Evolutionary conservation across 2,888 invertebrate genomes (phyloP), one percentile per base, ranked within the genome.

Genomic region (Yponomeuta cagnagella): DNA sequence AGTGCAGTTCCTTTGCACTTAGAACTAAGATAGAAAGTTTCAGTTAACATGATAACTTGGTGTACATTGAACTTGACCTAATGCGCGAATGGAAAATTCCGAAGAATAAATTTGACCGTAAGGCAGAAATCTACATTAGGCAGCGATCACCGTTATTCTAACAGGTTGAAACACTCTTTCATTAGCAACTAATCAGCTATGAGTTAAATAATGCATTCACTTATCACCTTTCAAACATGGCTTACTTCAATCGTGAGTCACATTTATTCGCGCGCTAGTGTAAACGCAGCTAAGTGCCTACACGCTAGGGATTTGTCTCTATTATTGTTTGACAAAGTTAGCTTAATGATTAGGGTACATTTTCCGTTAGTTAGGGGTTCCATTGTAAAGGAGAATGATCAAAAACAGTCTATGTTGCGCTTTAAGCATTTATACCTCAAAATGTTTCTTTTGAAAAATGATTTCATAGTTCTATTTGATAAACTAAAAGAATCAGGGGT

Each of bases 121-220:
- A 58, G 52, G 15, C 52, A 58, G 12, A 58, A 58, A 58, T 58
- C 30, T 23, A 64, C 30, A 64, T 64, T 37, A 33, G 37, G 43
- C 37, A 37, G 67, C 2, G 15, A 79, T 76, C 76, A 79, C 84
- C 82, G 83, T 85, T 84, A 83, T 75, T 75, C 79, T 78, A 76
- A 74, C 75, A 80, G 78, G 52, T 82, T 80, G 78, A 80, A 80
- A 78, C 77, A 77, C 77, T 75, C 74, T 74, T 77, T 77, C 75
- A 81, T 82, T 81, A 81, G 79, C 77, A 77, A 72, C 76, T 76
- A 48, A 77, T 78, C 76, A 77, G 76, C 75, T 77, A 79, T 75
- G 79, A 80, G 76, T 48, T 73, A 75, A 74, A 73, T 73, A 74
- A 72, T 71, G 71, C 30, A 48, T 77, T 75, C 73, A 72, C 70